Percentiles rank a stretch among this genome's conserved stretches.
These are phyloP conservation scores for Fregetta grallaria DNA, from an alignment of 2,113 vertebrate species.

Conservation along the genomic window DNA sequence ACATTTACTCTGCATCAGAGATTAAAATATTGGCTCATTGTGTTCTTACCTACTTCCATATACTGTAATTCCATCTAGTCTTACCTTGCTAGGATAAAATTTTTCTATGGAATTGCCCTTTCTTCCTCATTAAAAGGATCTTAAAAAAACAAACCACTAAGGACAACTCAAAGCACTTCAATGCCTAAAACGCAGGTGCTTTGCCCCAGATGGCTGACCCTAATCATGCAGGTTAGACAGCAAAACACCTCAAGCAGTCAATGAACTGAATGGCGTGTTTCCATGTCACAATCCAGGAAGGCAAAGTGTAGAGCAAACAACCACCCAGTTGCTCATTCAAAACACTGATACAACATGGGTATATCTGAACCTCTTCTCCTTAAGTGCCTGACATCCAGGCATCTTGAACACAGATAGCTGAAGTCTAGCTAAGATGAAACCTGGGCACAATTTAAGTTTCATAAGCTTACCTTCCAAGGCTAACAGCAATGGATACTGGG, in stretches of 20 bases:
- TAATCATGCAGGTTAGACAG: background rate
- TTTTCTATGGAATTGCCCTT: background rate
- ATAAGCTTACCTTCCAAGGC: background rate
- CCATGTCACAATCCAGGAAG: background rate
- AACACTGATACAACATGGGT: background rate
- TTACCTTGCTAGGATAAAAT: background rate
- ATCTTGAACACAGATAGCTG: background rate
- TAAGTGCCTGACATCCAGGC: background rate
- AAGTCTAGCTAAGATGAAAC: background rate
- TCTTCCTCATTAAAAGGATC: background rate
- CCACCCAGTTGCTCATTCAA: background rate
- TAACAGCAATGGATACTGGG: background rate
- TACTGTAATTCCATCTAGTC: background rate
- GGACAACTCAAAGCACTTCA: background rate
- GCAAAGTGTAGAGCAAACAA: background rate
- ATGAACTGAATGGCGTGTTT: background rate
- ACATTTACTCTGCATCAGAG: background rate
- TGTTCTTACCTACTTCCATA: background rate
- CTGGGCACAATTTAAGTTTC: background rate
- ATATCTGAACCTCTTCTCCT: background rate
- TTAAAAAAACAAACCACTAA: background rate
- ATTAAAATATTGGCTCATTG: background rate
- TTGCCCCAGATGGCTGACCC: background rate
- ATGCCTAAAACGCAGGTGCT: background rate
- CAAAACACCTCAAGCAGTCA: background rate